phyloP scores from a whole-genome alignment of 2,888 invertebrate species.

The Ormyrus rosae region DNA sequence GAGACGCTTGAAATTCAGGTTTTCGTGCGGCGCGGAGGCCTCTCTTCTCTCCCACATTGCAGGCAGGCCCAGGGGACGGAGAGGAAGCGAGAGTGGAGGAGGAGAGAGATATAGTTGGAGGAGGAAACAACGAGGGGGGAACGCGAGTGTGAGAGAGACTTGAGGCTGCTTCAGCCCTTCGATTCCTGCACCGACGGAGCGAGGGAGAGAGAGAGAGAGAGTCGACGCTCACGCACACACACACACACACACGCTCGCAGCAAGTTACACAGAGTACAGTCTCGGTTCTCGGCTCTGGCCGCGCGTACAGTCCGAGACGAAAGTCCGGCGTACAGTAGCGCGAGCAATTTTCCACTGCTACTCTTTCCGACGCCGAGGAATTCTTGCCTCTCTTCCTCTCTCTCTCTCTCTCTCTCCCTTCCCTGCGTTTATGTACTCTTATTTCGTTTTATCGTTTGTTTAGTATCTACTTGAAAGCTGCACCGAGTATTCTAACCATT shows the following conservation, averaged over 20 bases:
- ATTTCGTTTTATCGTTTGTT: slow-evolving; percentile 51
- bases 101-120: slow-evolving; percentile 20
- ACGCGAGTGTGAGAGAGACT: slow-evolving; percentile 43
- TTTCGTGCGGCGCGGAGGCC: slow-evolving; percentile 58
- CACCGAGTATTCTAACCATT: slow-evolving; percentile 25
- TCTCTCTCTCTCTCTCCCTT: not conserved
- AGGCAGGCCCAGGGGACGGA: slow-evolving; percentile 47
- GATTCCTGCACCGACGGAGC: slow-evolving; percentile 19
- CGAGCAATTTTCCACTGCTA: slow-evolving; percentile 43
- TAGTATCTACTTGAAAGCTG: slow-evolving; percentile 30
- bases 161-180: slow-evolving; percentile 61
- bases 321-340: slow-evolving; percentile 53
- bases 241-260: not conserved
- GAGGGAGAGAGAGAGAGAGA: no score
- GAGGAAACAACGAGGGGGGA: not conserved
- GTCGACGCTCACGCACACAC: not conserved
- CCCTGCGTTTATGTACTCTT: slow-evolving; percentile 10
- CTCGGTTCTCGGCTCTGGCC: not conserved
- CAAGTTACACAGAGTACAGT: not conserved
- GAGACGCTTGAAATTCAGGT: slow-evolving; percentile 66
- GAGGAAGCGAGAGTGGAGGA: slow-evolving; percentile 26
- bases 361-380: not conserved
- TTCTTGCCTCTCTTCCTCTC: not conserved
- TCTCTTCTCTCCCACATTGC: not conserved
- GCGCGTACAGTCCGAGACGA: slow-evolving; percentile 43